Conservation (phyloP, 1,140 invertebrate genomes). For the Papilio dardanus region DNA sequence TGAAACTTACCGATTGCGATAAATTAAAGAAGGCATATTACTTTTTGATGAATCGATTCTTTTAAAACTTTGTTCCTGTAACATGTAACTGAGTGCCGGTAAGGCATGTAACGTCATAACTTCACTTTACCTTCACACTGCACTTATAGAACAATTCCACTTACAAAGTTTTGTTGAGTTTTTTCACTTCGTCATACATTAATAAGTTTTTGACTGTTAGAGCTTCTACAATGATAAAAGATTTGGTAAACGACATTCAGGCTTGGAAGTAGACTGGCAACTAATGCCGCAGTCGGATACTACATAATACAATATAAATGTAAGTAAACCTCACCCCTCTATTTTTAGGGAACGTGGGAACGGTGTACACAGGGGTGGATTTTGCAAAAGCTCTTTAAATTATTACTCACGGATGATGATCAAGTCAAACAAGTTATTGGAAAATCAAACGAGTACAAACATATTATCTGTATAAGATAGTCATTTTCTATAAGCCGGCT, state of each 20-base stretch:
- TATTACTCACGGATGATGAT: not conserved
- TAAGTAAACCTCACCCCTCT: conserved; percentile 55
- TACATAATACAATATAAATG: conserved; percentile 57
- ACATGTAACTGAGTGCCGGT: conserved; percentile 74
- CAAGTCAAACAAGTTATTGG: not conserved
- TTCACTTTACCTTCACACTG: conserved; percentile 70
- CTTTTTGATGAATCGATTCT: conserved; percentile 65
- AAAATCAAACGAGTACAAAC: not conserved
- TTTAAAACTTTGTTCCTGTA: conserved; percentile 74
- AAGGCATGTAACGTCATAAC: conserved; percentile 79
- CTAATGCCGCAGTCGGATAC: conserved; percentile 64
- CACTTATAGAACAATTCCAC: conserved; percentile 56
- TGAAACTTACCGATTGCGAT: conserved; percentile 74
- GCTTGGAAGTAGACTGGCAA: conserved; percentile 55
- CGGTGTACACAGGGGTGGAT: conserved; percentile 49
- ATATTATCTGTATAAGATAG: too few species aligned
- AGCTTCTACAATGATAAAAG: conserved; percentile 46
- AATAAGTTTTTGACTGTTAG: conserved; percentile 55
- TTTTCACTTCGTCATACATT: conserved; percentile 64
- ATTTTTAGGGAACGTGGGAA: conserved; percentile 52
- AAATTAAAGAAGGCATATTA: conserved; percentile 79
- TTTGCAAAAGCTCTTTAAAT: conserved; percentile 4
- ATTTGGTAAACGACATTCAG: conserved; percentile 75
- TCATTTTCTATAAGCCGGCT: too few species aligned
- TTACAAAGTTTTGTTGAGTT: conserved; percentile 64